A percentile compares a stretch with the other conserved stretches of the same genome.
Evolutionary conservation across 2,797 vertebrate species (phyloP).

Genomic region (Loriculus beryllinus): DNA sequence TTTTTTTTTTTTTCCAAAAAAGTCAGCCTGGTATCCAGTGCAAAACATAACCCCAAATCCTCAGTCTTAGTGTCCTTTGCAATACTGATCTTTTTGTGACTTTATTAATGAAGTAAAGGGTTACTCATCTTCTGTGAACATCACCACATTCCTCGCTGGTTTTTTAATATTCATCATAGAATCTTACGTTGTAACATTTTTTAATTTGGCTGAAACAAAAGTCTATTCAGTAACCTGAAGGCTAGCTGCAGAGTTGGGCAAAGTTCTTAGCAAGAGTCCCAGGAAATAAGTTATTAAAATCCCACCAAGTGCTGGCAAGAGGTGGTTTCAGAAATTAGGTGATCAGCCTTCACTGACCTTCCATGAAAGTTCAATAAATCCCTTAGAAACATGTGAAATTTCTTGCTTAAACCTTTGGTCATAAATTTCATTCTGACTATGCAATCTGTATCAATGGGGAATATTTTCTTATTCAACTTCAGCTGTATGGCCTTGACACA

Average conservation of each 20-base stretch:
- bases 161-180: not conserved
- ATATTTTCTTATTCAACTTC: not conserved
- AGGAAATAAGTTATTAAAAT: not conserved
- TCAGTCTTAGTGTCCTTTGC: not conserved
- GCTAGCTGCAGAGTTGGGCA: not conserved
- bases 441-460: not conserved
- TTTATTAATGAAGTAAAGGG: not conserved
- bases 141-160: not conserved
- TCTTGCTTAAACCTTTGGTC: not conserved
- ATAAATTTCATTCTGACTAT: not conserved
- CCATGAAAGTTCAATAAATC: not conserved
- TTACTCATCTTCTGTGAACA: not conserved
- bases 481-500: fast-evolving
- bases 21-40: fast-evolving
- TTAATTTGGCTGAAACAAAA: not conserved
- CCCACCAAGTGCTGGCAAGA: fast-evolving
- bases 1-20: not conserved
- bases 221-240: not conserved
- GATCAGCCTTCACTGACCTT: not conserved
- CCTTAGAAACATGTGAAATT: not conserved
- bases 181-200: not conserved
- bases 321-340: not conserved
- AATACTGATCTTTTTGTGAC: not conserved
- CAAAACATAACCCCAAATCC: not conserved
- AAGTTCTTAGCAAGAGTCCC: not conserved